Base-by-base conservation (phyloP, 2,888 invertebrate genomes). In the Andricus curvator region DNA sequence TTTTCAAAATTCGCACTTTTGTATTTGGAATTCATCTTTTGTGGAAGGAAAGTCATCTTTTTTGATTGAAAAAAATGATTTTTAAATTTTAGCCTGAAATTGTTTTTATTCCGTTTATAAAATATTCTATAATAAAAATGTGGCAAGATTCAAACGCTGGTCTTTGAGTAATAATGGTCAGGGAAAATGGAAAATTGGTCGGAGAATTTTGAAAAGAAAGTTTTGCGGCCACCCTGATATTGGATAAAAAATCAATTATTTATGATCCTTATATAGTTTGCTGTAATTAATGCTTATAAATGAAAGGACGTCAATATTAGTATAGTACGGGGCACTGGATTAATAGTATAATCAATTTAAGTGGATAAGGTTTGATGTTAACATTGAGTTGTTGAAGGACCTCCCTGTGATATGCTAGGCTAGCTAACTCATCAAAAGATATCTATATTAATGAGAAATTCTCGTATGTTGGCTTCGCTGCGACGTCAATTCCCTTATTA, bases 381-480 rank as follows among this genome's bases (percentile, higher is more conserved):
- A 67, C 22, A 22, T 41, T 20, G n/a, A 37, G 66, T 66, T 22
- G 22, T 66, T 33, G 8, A 67, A 67, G 67, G 41, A 41, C 22
- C 20, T 67, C 41, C 41, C 67, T 11, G 41, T 44, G 22, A 41
- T 66, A 37, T 60, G 60, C 60, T 22, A 22, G 8, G 44, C 41
- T 22, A 67, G 67, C 67, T 44, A 67, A 67, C 67, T 67, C 67
- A 67, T 67, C 67, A 67, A 67, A 67, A 41, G 41, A 67, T 67
- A 22, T 67, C 67, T 67, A 67, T 67, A 67, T 67, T 67, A 67
- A 67, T 67, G 67, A 44, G 37, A 22, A 67, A 41, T 67, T 67
- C 67, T 67, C 67, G 67, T 67, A 60, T 60, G 60, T 41, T 67
- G 67, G 67, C n/a, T 41, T 41, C 41, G 41, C 3, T 67, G 44